Percentiles rank a stretch among this genome's conserved stretches.
These are phyloP conservation scores for Atherix ibis DNA, from an alignment of 2,888 invertebrate genomes.

Conservation along the genomic window DNA sequence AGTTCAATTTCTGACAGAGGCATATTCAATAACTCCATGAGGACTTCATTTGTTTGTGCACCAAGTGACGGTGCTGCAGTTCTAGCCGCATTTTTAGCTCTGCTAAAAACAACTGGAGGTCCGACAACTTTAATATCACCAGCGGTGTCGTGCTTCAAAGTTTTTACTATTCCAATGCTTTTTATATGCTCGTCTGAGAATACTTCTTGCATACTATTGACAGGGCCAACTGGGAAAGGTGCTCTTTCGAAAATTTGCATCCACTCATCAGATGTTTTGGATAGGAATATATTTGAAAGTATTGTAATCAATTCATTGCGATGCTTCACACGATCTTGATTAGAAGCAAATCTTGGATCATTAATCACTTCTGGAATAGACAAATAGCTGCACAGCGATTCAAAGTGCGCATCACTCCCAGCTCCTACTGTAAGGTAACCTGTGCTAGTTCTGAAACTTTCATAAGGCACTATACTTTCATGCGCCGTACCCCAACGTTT, in stretches of 20 bases:
- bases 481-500: conserved; percentile 84
- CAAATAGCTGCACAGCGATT: conserved; percentile 50
- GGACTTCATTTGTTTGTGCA: conserved; percentile 68
- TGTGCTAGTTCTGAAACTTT: conserved; percentile 70
- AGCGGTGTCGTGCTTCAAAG: conserved; percentile 49
- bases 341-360: conserved; percentile 52
- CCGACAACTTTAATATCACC: conserved; percentile 65
- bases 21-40: conserved; percentile 50
- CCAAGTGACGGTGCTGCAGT: conserved; percentile 72
- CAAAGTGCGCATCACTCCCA: conserved; percentile 71
- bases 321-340: conserved; percentile 59
- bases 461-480: conserved; percentile 86
- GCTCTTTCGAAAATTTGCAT: conserved; percentile 48
- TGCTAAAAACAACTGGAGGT: conserved; percentile 71
- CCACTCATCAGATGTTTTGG: conserved; percentile 59
- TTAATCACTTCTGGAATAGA: conserved; percentile 41
- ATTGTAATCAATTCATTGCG: conserved; percentile 49
- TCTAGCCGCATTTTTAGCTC: conserved; percentile 50
- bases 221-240: conserved; percentile 75
- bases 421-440: conserved; percentile 75
- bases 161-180: conserved; percentile 53
- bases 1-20: conserved; percentile 40
- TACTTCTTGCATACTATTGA: conserved; percentile 72
- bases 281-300: conserved; percentile 42
- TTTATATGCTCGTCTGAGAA: conserved; percentile 79